phyloP scores from a whole-genome alignment of 2,888 invertebrate species.

The Ceraclea dissimilis region DNA sequence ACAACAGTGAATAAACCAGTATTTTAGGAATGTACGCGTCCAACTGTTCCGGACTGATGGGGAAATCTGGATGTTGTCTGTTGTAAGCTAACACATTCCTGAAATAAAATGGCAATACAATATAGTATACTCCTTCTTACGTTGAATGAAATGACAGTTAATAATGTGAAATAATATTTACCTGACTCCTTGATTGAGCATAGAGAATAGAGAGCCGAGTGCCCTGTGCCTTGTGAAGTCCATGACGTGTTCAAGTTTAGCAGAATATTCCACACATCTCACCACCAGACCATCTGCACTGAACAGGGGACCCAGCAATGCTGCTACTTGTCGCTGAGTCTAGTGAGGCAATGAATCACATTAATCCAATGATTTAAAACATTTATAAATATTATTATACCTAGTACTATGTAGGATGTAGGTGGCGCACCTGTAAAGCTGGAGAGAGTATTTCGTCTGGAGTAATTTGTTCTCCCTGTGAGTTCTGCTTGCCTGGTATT shows the following conservation, averaged over 20 bases:
- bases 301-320: conserved; percentile 78
- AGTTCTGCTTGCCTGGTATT: conserved; percentile 43
- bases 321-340: conserved; percentile 84
- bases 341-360: conserved; percentile 31
- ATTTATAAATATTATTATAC: too few relatives aligned
- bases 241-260: conserved; percentile 95
- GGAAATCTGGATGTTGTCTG: conserved; percentile 89
- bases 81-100: conserved; percentile 91
- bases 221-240: conserved; percentile 97
- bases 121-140: neutral
- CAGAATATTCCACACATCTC: conserved; percentile 84
- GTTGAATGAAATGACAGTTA: too few relatives aligned
- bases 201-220: conserved; percentile 91
- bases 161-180: conserved; percentile 32
- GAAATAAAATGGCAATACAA: conserved; percentile 8
- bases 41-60: conserved; percentile 82
- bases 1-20: conserved; percentile 86
- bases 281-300: conserved; percentile 90
- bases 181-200: conserved; percentile 91
- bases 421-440: conserved; percentile 68
- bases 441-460: conserved; percentile 77
- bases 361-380: too few relatives aligned
- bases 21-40: conserved; percentile 93
- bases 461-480: conserved; percentile 50
- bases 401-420: too few relatives aligned